Conservation (phyloP, 2,888 invertebrate genomes). For the Phlogophora meticulosa region DNA sequence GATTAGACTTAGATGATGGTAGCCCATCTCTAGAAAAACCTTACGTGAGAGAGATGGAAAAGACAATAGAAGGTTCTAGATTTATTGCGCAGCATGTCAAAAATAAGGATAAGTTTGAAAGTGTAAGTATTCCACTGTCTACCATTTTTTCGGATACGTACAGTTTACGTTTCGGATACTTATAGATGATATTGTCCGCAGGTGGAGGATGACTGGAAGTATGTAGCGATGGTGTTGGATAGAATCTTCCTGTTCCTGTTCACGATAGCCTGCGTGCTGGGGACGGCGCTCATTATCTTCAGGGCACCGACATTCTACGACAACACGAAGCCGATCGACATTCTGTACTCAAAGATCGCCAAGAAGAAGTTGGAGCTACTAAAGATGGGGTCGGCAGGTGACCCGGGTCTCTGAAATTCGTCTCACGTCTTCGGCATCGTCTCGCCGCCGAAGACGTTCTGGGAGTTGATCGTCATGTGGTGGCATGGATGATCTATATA, state of each 20-base stretch:
- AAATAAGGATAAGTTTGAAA: constrained; percentile 98
- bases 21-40: constrained; percentile 96
- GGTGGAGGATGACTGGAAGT: constrained; percentile 99
- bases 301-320: constrained; percentile 98
- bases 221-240: constrained; percentile 98
- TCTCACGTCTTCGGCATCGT: constrained; percentile 93
- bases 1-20: constrained; percentile 91
- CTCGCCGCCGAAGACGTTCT: constrained; percentile 93
- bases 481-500: constrained; percentile 90
- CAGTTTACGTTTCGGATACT: constrained; percentile 8
- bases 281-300: constrained; percentile 96
- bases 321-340: constrained; percentile 96
- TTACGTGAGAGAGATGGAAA: constrained; percentile 96
- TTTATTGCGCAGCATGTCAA: constrained; percentile 98
- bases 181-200: constrained; percentile 77
- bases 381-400: constrained; percentile 95
- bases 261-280: constrained; percentile 97
- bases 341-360: constrained; percentile 97
- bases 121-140: constrained; percentile 93
- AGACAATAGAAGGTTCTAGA: constrained; percentile 97
- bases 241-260: constrained; percentile 98
- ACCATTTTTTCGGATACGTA: constrained; percentile 2
- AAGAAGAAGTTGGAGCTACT: constrained; percentile 97
- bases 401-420: constrained; percentile 93
- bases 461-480: constrained; percentile 91